phyloP scores from a whole-genome alignment of 2,888 invertebrate genomes.

The Caenorhabditis sp. region DNA sequence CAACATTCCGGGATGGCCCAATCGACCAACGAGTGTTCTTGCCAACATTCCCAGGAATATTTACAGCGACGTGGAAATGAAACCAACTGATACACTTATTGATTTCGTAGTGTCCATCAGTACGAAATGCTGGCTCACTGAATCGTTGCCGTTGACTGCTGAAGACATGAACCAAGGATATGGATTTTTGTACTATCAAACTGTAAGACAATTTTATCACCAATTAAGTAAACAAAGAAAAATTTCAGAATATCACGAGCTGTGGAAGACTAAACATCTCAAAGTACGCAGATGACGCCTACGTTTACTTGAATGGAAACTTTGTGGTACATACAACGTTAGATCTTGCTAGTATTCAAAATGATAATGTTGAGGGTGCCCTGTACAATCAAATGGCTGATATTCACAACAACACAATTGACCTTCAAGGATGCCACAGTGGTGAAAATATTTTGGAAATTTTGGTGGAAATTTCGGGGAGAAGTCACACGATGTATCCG shows the following conservation, averaged over 20 bases:
- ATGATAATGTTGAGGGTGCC: slow-evolving; percentile 40
- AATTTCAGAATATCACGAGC: slow-evolving; percentile 36
- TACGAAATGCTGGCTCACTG: slow-evolving; percentile 39
- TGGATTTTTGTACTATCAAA: slow-evolving; percentile 52
- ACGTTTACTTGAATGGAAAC: slow-evolving; percentile 17
- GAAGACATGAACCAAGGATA: slow-evolving; percentile 50
- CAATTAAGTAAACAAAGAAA: no score
- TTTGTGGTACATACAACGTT: neutral
- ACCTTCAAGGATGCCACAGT: slow-evolving; percentile 1
- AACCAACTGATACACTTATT: slow-evolving; percentile 35
- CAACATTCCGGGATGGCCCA: slow-evolving; percentile 49
- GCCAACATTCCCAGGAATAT: slow-evolving; percentile 74
- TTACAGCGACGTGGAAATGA: slow-evolving; percentile 27
- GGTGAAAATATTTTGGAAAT: slow-evolving; percentile 9
- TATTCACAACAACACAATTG: slow-evolving; percentile 32
- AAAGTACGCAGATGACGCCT: slow-evolving; percentile 36
- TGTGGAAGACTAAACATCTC: slow-evolving; percentile 41
- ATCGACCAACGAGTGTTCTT: slow-evolving; percentile 81
- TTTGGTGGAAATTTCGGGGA: slow-evolving; percentile 21
- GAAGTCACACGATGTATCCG: slow-evolving; percentile 12
- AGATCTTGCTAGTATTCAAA: no score
- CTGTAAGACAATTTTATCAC: neutral
- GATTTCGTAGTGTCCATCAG: slow-evolving; percentile 36
- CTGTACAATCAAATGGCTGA: slow-evolving; percentile 19
- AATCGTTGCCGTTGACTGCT: slow-evolving; percentile 43